Percentiles rank a stretch among this genome's conserved stretches.
These are phyloP conservation scores for Esperia sulphurella DNA, from an alignment of 2,888 invertebrate genomes.

Conservation along the genomic window DNA sequence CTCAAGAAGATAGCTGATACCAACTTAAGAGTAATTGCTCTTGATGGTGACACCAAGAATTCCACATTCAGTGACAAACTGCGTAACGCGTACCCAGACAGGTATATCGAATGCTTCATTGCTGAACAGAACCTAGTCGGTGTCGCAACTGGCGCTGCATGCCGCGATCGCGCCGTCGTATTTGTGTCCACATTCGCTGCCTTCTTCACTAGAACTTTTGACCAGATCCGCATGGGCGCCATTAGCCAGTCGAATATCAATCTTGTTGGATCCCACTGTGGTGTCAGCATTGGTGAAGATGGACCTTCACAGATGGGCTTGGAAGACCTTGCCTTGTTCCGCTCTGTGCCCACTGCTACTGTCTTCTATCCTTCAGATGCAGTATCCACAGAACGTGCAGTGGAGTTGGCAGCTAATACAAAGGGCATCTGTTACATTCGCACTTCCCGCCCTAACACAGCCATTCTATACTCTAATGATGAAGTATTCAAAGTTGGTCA, in stretches of 20 bases:
- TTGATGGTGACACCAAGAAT: slow-evolving; percentile 99
- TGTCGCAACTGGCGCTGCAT: slow-evolving; percentile 96
- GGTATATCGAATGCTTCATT: slow-evolving; percentile 98
- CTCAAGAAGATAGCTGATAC: slow-evolving; percentile 90
- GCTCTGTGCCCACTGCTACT: slow-evolving; percentile 87
- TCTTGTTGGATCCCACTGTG: slow-evolving; percentile 98
- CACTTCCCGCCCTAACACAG: slow-evolving; percentile 94
- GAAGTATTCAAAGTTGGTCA: slow-evolving; percentile 90
- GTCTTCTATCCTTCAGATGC: slow-evolving; percentile 93
- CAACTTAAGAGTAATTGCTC: slow-evolving; percentile 90
- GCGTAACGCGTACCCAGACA: slow-evolving; percentile 83
- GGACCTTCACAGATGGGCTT: slow-evolving; percentile 99
- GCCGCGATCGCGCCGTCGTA: slow-evolving; percentile 93
- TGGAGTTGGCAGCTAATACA: slow-evolving; percentile 97
- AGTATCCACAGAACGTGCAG: slow-evolving; percentile 95
- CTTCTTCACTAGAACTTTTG: slow-evolving; percentile 97
- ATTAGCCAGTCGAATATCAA: slow-evolving; percentile 99
- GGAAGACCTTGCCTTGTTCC: slow-evolving; percentile 98
- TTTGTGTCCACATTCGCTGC: slow-evolving; percentile 99
- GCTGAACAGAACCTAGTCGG: slow-evolving; percentile 99
- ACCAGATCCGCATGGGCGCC: slow-evolving; percentile 99
- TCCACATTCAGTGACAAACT: slow-evolving; percentile 98
- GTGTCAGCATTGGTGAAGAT: slow-evolving; percentile 98
- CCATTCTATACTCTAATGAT: slow-evolving; percentile 91
- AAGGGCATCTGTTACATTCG: slow-evolving; percentile 97